These are phyloP conservation scores for Argyresthia goedartella DNA, from an alignment of 2,888 invertebrate species.

Conservation along the genomic window DNA sequence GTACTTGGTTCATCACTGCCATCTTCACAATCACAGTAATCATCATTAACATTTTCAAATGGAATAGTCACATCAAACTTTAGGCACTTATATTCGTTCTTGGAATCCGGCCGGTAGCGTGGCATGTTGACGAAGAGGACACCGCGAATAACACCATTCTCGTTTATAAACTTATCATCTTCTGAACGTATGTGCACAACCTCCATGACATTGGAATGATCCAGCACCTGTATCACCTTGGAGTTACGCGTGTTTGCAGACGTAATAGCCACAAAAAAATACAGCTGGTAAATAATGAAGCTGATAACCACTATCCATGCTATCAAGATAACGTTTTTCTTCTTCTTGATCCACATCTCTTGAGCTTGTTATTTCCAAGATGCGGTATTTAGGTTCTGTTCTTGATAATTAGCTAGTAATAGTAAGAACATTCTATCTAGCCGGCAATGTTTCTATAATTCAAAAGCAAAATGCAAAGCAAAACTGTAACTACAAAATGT, in stretches of 20 bases:
- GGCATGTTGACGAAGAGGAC: conserved; percentile 39
- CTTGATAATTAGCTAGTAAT: neutral
- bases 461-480: too few relatives aligned
- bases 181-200: conserved; percentile 37
- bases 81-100: conserved; percentile 54
- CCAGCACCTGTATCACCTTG: conserved; percentile 26
- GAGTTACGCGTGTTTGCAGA: conserved; percentile 30
- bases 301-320: conserved; percentile 38
- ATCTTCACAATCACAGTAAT: conserved; percentile 89
- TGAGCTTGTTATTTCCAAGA: neutral
- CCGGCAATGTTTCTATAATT: too few relatives aligned
- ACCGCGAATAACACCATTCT: conserved; percentile 51
- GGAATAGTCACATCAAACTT: conserved; percentile 40
- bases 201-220: conserved; percentile 27
- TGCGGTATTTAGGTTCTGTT: neutral
- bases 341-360: conserved; percentile 43
- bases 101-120: conserved; percentile 43
- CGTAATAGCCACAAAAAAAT: conserved; percentile 49
- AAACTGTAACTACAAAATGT: too few relatives aligned
- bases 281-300: conserved; percentile 55
- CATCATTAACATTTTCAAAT: conserved; percentile 77
- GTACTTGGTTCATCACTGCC: conserved; percentile 88
- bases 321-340: conserved; percentile 48
- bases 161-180: conserved; percentile 46
- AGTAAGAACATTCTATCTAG: neutral